Evolutionary conservation across 2,797 vertebrate genomes (phyloP).

Genomic region (Potorous gilbertii): DNA sequence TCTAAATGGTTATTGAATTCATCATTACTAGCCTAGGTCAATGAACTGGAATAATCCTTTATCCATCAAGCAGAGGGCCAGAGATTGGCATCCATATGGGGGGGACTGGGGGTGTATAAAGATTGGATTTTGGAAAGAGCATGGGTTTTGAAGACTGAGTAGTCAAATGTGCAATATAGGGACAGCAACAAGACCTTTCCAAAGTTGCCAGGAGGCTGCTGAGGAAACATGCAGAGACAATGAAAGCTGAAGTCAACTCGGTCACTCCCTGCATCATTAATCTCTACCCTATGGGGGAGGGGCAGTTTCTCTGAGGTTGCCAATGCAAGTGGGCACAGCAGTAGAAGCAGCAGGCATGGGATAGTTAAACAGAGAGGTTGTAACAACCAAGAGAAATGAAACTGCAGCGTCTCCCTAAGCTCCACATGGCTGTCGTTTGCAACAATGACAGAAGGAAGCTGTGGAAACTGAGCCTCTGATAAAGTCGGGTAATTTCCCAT

Average conservation of each 20-base stretch:
- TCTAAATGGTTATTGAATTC: neutral
- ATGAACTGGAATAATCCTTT: neutral
- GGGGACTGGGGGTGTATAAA: neutral
- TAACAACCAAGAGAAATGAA: neutral
- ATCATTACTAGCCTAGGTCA: neutral
- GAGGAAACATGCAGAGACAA: neutral
- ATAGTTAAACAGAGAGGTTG: neutral
- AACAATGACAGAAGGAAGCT: slow-evolving; percentile 44
- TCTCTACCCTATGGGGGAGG: neutral
- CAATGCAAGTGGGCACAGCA: neutral
- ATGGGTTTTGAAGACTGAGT: slow-evolving; percentile 5
- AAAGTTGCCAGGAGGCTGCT: neutral
- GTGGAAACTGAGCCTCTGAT: slow-evolving; percentile 7
- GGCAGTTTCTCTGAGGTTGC: neutral
- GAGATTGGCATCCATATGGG: neutral
- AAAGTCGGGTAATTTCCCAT: slow-evolving; percentile 41
- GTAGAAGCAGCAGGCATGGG: neutral
- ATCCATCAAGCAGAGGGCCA: neutral
- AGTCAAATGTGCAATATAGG: neutral
- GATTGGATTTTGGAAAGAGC: neutral
- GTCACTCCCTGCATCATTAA: neutral
- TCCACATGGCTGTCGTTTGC: neutral
- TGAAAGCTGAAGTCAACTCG: neutral
- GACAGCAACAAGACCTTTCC: neutral
- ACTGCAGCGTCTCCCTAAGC: neutral